phyloP scores from a whole-genome alignment of 2,797 vertebrate genomes.

The Platalea minor region DNA sequence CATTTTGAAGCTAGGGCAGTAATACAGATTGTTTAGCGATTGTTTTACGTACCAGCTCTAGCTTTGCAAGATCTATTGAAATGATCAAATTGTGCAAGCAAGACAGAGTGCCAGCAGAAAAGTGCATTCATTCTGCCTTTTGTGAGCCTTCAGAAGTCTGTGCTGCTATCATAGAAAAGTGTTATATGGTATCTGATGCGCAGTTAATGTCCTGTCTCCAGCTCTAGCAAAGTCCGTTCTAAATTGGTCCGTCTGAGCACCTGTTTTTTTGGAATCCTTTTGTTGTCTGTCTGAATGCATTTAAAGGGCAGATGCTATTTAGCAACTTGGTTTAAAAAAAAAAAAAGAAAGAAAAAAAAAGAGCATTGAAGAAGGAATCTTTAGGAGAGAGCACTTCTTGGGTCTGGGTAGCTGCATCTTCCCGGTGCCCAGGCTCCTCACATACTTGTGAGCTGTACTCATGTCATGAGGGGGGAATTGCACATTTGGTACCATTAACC shows the following conservation, averaged over 20 bases:
- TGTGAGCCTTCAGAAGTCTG: background rate
- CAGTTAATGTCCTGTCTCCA: background rate
- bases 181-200: background rate
- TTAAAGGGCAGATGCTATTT: background rate
- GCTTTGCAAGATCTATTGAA: background rate
- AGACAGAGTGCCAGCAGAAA: background rate
- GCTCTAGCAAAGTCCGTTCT: background rate
- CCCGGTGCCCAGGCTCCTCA: background rate
- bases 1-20: background rate
- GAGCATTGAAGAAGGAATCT: background rate
- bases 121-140: background rate
- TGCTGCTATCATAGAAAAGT: background rate
- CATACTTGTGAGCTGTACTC: background rate
- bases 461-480: background rate
- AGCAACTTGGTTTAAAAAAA: background rate
- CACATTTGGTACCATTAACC: background rate
- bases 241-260: background rate
- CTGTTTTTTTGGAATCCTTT: background rate
- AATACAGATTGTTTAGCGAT: background rate
- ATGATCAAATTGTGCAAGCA: background rate
- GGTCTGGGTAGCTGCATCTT: background rate
- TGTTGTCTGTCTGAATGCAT: background rate
- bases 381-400: background rate
- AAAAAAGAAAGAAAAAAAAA: background rate
- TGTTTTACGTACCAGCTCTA: background rate